Conservation (phyloP, 2,888 invertebrate species). For the Brenthis daphne region DNA sequence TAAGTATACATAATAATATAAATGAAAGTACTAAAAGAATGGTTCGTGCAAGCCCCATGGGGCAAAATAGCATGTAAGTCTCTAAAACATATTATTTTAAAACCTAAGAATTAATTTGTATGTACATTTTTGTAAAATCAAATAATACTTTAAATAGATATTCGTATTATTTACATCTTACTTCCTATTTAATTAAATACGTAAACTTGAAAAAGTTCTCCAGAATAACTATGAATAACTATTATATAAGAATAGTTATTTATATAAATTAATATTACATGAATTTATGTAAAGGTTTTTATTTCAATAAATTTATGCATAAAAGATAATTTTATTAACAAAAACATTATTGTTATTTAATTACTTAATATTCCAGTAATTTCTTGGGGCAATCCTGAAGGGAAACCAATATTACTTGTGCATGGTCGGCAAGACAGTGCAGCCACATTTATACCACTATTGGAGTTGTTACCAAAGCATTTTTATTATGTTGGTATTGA, state of each 20-base stretch:
- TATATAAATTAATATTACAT: no score
- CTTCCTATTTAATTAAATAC: no score
- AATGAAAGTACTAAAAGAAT: constrained; percentile 54
- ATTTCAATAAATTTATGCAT: no score
- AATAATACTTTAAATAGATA: no score
- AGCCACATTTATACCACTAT: constrained; percentile 80
- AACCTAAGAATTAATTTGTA: not conserved
- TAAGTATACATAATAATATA: constrained; percentile 1
- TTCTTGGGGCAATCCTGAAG: constrained; percentile 79
- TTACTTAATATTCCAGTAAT: constrained; percentile 67
- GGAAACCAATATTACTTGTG: constrained; percentile 78
- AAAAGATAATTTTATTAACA: not conserved
- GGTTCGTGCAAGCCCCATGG: constrained; percentile 79
- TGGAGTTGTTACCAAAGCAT: constrained; percentile 72
- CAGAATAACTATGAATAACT: no score
- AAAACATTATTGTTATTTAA: not conserved
- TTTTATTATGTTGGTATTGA: constrained; percentile 72
- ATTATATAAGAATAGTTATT: no score
- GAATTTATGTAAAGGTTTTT: no score
- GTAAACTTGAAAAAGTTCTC: no score
- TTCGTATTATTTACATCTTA: no score
- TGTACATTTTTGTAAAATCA: not conserved
- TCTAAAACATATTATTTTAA: not conserved
- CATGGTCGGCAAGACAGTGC: constrained; percentile 85
- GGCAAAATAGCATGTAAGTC: constrained; percentile 78